Percentiles rank a stretch among this genome's conserved stretches.
These are phyloP conservation scores for Oncorhynchus keta DNA, from an alignment of 2,113 vertebrate species.

Conservation along the genomic window DNA sequence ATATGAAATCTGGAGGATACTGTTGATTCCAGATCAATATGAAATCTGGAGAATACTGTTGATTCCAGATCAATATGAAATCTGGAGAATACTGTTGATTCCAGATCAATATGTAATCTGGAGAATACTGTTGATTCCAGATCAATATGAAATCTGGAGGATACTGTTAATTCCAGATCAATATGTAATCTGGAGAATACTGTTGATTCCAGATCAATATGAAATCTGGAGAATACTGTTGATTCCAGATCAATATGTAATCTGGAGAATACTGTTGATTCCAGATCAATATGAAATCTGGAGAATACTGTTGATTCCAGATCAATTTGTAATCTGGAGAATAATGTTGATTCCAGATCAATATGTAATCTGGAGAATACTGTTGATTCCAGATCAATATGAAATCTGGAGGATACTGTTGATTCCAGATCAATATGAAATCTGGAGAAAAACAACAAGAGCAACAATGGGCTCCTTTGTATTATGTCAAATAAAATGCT, in stretches of 20 bases:
- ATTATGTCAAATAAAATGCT: conserved; percentile 42
- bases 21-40: neutral
- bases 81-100: neutral
- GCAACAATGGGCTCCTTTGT: conserved; percentile 12
- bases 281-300: neutral
- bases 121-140: neutral
- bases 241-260: neutral
- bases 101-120: neutral
- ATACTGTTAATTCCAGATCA: neutral
- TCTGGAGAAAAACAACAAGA: neutral
- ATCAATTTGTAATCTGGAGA: neutral
- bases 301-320: neutral
- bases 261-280: neutral
- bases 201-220: neutral
- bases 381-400: neutral
- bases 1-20: neutral
- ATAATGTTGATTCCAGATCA: neutral
- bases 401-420: neutral
- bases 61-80: neutral
- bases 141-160: neutral
- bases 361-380: neutral
- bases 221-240: neutral
- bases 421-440: neutral
- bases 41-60: neutral
- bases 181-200: neutral